Conservation (phyloP, 1,140 invertebrate species). For the Phthorimaea operculella region DNA sequence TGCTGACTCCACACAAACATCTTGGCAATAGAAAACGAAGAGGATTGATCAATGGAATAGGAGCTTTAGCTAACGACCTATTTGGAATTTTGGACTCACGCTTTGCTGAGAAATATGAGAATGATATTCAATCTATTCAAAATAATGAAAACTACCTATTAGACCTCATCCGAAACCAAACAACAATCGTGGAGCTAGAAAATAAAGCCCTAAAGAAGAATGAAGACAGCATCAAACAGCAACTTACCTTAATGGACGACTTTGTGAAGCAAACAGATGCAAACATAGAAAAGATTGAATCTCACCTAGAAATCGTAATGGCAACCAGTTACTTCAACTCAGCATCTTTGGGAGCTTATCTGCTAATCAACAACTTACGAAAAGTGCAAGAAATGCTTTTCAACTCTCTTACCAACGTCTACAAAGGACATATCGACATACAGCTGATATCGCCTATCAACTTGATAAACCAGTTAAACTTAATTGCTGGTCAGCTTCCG, state of each 20-base stretch:
- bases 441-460: constrained; percentile 15
- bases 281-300: constrained; percentile 1
- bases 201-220: not conserved
- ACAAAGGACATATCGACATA: constrained; percentile 19
- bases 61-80: not conserved
- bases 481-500: constrained; percentile 17
- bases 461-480: constrained; percentile 14
- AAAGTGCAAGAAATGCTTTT: constrained; percentile 18
- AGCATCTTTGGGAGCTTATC: constrained; percentile 11
- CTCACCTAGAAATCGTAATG: constrained; percentile 10
- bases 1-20: not conserved
- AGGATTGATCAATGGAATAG: constrained; percentile 3
- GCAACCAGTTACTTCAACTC: constrained; percentile 16
- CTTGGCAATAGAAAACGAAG: not conserved
- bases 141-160: constrained; percentile 6
- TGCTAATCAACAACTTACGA: constrained; percentile 14
- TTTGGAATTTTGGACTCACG: constrained; percentile 1
- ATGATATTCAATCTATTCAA: constrained; percentile 3
- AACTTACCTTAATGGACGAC: not conserved
- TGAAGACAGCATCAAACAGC: not conserved
- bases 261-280: not conserved
- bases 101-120: constrained; percentile 2
- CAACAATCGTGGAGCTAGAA: not conserved
- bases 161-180: constrained; percentile 2
- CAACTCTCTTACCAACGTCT: constrained; percentile 12